Conservation (phyloP, 1,140 invertebrate genomes). For the Eumaeus atala region DNA sequence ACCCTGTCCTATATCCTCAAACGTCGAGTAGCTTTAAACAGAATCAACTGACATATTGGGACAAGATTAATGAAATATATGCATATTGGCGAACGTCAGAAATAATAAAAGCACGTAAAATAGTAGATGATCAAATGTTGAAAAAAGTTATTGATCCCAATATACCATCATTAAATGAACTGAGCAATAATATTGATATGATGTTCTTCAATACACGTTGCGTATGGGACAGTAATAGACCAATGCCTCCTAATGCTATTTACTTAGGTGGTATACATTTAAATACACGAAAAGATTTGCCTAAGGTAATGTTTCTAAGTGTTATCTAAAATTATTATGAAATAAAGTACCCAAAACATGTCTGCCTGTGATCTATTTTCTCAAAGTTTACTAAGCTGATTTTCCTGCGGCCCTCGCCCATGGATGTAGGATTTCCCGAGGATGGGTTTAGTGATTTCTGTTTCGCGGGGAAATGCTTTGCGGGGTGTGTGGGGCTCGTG, state of each 20-base stretch:
- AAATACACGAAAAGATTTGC: constrained; percentile 41
- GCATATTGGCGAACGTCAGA: constrained; percentile 15
- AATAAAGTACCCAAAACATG: too few relatives aligned
- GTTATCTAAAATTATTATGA: too few relatives aligned
- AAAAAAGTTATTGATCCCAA: constrained; percentile 44
- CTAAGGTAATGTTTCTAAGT: constrained; percentile 34
- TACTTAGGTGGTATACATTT: constrained; percentile 66
- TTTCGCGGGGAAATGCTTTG: too few relatives aligned
- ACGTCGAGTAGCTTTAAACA: constrained; percentile 30
- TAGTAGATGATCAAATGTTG: constrained; percentile 17
- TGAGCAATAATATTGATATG: constrained; percentile 68
- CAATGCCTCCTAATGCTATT: constrained; percentile 61
- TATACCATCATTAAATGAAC: constrained; percentile 45
- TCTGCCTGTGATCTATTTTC: too few relatives aligned
- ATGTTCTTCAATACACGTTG: constrained; percentile 70
- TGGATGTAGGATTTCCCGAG: too few relatives aligned
- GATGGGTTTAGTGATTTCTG: too few relatives aligned
- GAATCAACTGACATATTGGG: constrained; percentile 27
- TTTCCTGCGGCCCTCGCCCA: too few relatives aligned
- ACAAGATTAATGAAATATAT: constrained; percentile 35
- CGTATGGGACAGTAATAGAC: constrained; percentile 48
- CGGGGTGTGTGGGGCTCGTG: too few relatives aligned
- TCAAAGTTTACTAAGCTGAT: too few relatives aligned
- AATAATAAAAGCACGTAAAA: not conserved
- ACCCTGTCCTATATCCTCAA: constrained; percentile 54